phyloP scores from a whole-genome alignment of 2,113 vertebrate species.

The Saimiri boliviensis region DNA sequence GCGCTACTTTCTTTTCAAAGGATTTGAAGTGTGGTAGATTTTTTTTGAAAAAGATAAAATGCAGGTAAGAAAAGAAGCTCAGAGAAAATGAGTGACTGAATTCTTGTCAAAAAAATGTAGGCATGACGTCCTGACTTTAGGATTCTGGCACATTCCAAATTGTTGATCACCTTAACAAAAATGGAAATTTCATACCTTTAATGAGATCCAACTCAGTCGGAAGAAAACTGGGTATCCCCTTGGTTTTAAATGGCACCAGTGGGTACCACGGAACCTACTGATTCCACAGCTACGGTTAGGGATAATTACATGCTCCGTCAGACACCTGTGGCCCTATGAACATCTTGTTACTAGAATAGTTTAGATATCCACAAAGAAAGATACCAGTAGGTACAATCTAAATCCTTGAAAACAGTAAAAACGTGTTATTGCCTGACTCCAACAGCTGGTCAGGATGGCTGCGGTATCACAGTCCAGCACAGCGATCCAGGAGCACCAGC shows the following conservation, averaged over 20 bases:
- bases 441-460: fast-evolving
- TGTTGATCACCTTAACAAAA: not conserved
- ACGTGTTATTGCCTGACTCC: fast-evolving
- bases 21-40: not conserved
- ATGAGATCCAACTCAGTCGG: not conserved
- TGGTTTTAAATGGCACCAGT: not conserved
- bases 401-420: not conserved
- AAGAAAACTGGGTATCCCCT: not conserved
- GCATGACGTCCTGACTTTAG: no score
- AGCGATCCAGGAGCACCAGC: fast-evolving
- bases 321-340: not conserved
- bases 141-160: not conserved
- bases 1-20: not conserved
- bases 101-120: not conserved
- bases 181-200: no score
- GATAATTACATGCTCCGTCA: not conserved
- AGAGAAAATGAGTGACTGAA: not conserved
- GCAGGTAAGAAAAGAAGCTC: not conserved
- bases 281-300: not conserved
- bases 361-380: not conserved
- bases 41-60: not conserved
- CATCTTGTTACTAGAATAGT: not conserved
- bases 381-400: no score
- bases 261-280: not conserved
- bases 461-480: fast-evolving